These are phyloP conservation scores for Resseliella maxima DNA, from an alignment of 2,888 invertebrate genomes.

Conservation along the genomic window DNA sequence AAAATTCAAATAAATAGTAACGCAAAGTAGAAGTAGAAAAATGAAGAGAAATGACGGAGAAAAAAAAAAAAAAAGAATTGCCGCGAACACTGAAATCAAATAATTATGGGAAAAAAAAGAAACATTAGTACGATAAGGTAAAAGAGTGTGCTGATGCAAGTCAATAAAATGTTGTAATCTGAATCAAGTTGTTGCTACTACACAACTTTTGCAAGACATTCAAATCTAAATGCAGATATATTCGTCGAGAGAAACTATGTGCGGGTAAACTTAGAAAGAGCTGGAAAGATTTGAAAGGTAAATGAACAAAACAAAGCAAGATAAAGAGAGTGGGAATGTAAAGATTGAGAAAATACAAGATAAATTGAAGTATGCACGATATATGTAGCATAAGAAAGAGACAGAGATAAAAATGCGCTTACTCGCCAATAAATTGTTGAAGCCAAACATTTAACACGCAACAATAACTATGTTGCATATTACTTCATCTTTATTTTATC, in stretches of 20 bases:
- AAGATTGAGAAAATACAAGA: background rate
- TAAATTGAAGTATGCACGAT: background rate
- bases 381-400: background rate
- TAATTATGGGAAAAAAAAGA: background rate
- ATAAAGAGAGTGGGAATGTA: background rate
- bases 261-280: background rate
- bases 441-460: constrained; percentile 20
- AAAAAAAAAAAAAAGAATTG: background rate
- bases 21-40: too few species aligned
- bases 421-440: constrained; percentile 17
- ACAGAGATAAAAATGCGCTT: constrained; percentile 7
- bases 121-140: background rate
- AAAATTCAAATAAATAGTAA: too few species aligned
- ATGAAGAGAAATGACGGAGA: background rate
- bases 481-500: constrained; percentile 38
- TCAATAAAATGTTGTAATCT: background rate
- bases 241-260: too few species aligned
- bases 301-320: background rate
- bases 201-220: background rate
- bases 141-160: constrained; percentile 10
- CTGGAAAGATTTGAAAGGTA: background rate
- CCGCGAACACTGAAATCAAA: background rate
- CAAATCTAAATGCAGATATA: too few species aligned
- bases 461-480: constrained; percentile 38
- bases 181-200: background rate